Base-by-base conservation (phyloP, 2,113 vertebrate species). In the Prolemur simus region DNA sequence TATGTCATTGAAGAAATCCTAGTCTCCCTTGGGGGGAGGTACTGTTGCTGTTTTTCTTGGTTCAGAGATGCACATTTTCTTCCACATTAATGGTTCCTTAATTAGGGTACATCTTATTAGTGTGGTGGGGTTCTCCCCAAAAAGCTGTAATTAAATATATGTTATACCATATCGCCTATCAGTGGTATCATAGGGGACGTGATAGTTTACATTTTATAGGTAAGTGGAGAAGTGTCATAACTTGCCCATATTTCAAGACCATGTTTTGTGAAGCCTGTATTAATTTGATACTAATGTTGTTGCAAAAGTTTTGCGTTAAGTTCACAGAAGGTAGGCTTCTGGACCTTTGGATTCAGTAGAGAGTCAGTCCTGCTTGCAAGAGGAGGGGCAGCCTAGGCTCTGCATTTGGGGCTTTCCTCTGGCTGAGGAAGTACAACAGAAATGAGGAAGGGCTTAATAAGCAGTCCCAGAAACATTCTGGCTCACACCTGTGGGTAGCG, bases 361-460 rank as follows among this genome's bases (percentile, higher is more conserved):
- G 34, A 81, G 78, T n/a, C 12, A 39, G 32, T 54, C 32, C 20
- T 94, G 47, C 56, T 52, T 54, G 8, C 60, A 42, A 37, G 47
- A 89, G 58, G 69, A 95, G 34, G 45, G 60, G 52, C 39, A 93
- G 54, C 18, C 69, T 74, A 21, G 7, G 52, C 76, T 86, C 52
- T 49, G n/a, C 47, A 15, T 95, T 87, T 45, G 81, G 96, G 83
- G 83, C 78, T 97, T 97, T 95, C 60, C 88, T 97, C 32, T 94
- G 60, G 52, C n/a, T 66, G 89, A 91, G 91, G 93, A 96, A 97
- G 78, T 96, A 54, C 21, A 85, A 39, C 86, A 96, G 68, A 97
- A 94, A 96, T 93, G 91, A 94, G 88, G 91, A 97, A 97, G 73
- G 64, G 14, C 90, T 92, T 90, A 78, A 58, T 93, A 68, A 87